Conservation (phyloP, 2,113 vertebrate genomes). For the human region DNA sequence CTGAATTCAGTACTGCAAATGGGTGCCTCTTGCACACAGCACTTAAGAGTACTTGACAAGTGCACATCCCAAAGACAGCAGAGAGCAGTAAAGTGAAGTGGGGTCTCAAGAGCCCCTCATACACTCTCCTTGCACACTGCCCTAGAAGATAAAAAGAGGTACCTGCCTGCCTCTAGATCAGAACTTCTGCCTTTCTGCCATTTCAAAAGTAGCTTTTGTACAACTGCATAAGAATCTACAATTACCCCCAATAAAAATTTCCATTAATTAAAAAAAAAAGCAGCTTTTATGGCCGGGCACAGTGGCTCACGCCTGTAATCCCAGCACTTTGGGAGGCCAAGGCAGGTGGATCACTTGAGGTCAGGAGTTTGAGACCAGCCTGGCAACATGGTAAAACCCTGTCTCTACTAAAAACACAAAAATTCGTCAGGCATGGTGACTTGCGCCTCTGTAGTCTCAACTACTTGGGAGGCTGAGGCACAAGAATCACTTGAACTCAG, state of each 20-base stretch:
- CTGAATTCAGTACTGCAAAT: neutral
- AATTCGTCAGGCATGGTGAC: neutral
- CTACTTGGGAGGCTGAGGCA: neutral
- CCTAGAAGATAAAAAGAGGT: neutral
- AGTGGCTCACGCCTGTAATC: neutral
- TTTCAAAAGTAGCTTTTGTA: slow-evolving; percentile 9
- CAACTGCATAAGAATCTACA: neutral
- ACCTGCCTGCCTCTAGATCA: neutral
- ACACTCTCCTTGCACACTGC: neutral
- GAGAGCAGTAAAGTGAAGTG: neutral
- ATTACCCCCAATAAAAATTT: neutral
- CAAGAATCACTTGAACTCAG: neutral
- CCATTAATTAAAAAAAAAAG: neutral
- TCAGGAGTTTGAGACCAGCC: neutral
- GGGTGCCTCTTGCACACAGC: neutral
- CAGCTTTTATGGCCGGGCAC: neutral
- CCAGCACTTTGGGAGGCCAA: neutral
- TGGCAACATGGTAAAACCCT: neutral
- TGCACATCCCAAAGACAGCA: neutral
- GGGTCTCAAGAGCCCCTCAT: neutral
- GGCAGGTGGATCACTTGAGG: neutral
- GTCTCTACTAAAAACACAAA: neutral
- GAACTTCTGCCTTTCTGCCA: neutral
- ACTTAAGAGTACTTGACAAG: neutral
- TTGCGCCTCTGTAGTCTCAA: neutral